Percentiles rank a stretch among this genome's conserved stretches.
These are phyloP conservation scores for Nebria salina DNA, from an alignment of 2,888 invertebrate genomes.

Conservation along the genomic window DNA sequence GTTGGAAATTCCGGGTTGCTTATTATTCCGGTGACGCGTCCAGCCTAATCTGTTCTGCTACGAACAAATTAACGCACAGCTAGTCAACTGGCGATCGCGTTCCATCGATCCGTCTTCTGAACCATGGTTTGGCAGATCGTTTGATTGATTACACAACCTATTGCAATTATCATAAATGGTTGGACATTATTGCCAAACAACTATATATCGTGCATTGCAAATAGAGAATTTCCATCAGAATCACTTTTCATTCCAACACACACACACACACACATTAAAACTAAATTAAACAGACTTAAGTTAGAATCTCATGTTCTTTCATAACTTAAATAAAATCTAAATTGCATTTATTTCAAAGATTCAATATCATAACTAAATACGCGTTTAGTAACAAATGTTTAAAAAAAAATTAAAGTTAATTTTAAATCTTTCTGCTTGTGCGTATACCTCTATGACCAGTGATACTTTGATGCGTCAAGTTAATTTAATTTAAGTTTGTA, in stretches of 20 bases:
- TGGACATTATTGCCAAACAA: background rate
- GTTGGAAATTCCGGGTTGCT: background rate
- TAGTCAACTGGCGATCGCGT: background rate
- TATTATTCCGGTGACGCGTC: slow-evolving; percentile 1
- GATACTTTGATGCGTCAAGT: slow-evolving; percentile 12
- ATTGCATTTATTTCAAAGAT: too few species aligned
- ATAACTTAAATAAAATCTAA: too few species aligned
- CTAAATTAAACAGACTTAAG: too few species aligned
- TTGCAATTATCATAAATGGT: background rate
- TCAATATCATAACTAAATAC: too few species aligned
- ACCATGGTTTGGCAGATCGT: background rate
- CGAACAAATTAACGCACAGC: background rate
- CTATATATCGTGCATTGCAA: background rate
- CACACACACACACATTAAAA: too few species aligned
- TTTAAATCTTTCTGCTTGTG: too few species aligned
- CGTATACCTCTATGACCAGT: too few species aligned
- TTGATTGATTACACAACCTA: background rate
- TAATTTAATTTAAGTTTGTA: background rate
- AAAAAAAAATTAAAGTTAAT: too few species aligned
- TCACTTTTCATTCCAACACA: too few species aligned
- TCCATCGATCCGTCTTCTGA: background rate
- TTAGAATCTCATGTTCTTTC: too few species aligned
- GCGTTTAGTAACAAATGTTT: too few species aligned
- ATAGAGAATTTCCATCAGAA: background rate
- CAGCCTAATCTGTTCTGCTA: background rate